A percentile compares a stretch with the other conserved stretches of the same genome.
Evolutionary conservation across 2,888 invertebrate genomes (phyloP).

Genomic region (Resseliella maxima): DNA sequence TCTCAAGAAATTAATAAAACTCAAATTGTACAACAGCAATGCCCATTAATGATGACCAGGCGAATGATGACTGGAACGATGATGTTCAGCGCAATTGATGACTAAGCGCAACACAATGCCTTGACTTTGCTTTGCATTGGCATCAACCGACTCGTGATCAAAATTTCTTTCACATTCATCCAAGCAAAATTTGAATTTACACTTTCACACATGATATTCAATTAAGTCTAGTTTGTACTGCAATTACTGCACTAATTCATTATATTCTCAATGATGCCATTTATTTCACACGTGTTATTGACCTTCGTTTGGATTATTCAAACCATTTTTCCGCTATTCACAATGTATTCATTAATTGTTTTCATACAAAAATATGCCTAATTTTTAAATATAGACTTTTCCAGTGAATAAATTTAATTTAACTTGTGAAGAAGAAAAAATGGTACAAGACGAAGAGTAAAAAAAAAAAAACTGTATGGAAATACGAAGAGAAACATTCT

Average conservation of each 20-base stretch:
- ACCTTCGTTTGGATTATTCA: neutral
- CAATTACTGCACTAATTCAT: neutral
- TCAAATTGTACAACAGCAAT: neutral
- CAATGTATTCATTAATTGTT: no score
- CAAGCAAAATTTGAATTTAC: neutral
- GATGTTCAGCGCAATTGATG: neutral
- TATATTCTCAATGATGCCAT: neutral
- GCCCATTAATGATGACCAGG: neutral
- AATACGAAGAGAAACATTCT: neutral
- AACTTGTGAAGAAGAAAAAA: no score
- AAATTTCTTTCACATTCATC: neutral
- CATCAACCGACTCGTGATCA: no score
- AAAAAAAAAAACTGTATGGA: neutral
- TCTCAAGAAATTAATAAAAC: conserved; percentile 38
- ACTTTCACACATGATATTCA: conserved; percentile 43
- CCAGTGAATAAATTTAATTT: no score
- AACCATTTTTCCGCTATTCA: neutral
- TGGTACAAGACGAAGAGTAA: no score
- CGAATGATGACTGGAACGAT: neutral
- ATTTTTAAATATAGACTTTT: no score
- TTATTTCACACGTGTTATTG: conserved; percentile 27
- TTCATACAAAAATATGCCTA: no score
- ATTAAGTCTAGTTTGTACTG: conserved; percentile 14
- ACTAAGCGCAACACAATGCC: neutral
- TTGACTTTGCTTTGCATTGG: neutral